Percentiles rank a stretch among this genome's conserved stretches.
Evolutionary conservation across 2,888 invertebrate genomes (phyloP).

Genomic region (Euplagia quadripunctaria): DNA sequence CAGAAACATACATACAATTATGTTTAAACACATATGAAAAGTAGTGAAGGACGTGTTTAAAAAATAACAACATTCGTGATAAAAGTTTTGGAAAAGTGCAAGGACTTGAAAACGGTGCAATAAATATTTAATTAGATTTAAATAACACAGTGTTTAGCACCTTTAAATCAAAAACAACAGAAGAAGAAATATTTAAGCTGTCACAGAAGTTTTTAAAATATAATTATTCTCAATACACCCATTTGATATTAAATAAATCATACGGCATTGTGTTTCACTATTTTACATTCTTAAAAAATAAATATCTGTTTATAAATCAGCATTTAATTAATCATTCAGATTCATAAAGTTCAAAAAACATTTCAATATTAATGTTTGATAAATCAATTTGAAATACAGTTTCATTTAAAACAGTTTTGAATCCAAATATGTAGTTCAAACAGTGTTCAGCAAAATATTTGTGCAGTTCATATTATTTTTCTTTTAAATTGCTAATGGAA

Average conservation of each 20-base stretch:
- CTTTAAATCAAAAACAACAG: background rate
- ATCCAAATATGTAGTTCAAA: background rate
- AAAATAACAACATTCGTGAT: background rate
- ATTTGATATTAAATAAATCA: background rate
- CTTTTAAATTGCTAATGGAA: background rate
- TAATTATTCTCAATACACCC: background rate
- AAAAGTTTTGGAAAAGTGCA: background rate
- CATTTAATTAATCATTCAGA: background rate
- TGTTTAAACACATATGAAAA: conserved; percentile 1
- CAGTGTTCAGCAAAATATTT: background rate
- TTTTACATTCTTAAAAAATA: background rate
- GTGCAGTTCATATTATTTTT: background rate
- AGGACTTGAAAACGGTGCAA: background rate
- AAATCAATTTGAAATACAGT: background rate
- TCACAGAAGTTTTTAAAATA: background rate
- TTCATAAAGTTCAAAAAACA: background rate
- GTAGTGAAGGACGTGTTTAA: background rate
- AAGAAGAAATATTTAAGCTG: background rate
- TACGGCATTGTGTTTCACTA: background rate
- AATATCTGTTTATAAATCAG: background rate
- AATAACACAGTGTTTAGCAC: background rate
- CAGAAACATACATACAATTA: conserved; percentile 20
- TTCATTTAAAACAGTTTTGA: background rate
- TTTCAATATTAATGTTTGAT: too few relatives aligned
- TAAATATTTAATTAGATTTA: background rate